Percentiles rank a stretch among this genome's conserved stretches.
phyloP scores from a whole-genome alignment of 2,113 vertebrate species.

The Sprattus sprattus region DNA sequence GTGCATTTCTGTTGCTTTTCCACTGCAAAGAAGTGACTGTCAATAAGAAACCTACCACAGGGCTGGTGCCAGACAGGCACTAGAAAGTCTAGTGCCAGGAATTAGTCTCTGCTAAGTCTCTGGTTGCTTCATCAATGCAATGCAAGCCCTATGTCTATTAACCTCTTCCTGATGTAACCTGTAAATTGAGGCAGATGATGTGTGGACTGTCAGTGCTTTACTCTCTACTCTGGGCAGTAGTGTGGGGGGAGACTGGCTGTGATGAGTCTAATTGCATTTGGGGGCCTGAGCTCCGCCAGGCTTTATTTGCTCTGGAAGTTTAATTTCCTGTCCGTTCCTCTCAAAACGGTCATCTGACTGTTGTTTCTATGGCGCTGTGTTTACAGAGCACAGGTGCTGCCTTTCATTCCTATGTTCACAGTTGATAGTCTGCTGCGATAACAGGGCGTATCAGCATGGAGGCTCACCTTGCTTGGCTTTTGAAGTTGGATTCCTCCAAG shows the following conservation, averaged over 20 bases:
- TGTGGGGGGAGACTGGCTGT: background rate
- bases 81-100: too few relatives aligned
- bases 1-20: background rate
- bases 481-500: background rate
- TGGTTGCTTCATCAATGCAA: background rate
- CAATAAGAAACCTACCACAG: background rate
- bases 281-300: background rate
- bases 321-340: conserved; percentile 42
- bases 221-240: background rate
- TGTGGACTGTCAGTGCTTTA: background rate
- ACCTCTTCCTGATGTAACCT: background rate
- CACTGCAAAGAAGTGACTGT: background rate
- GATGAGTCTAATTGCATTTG: background rate
- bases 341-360: background rate
- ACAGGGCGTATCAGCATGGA: background rate
- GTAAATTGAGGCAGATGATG: background rate
- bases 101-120: background rate
- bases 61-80: too few relatives aligned
- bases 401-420: background rate
- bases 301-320: conserved; percentile 39
- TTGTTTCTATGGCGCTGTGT: conserved; percentile 22
- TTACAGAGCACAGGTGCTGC: conserved; percentile 30
- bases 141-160: background rate
- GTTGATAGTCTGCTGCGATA: background rate
- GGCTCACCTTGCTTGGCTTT: background rate